Evolutionary conservation across 2,113 vertebrate species (phyloP).

Genomic region (Microcebus griseorufus): DNA sequence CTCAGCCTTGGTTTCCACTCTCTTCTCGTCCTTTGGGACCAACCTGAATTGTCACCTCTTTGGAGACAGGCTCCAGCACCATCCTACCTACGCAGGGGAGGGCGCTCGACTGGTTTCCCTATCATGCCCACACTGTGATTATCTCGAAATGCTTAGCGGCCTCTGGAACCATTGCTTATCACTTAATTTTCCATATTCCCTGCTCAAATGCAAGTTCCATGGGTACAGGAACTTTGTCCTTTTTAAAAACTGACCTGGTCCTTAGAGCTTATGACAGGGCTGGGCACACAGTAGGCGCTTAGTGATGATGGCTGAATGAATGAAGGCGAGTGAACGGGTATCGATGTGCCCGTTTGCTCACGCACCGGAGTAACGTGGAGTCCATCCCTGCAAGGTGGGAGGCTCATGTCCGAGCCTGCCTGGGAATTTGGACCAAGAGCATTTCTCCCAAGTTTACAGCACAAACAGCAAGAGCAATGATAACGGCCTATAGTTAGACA

Average conservation of each 20-base stretch:
- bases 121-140: accelerated
- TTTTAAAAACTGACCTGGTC: background rate
- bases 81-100: accelerated
- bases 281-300: accelerated
- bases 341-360: accelerated
- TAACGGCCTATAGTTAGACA: background rate
- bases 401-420: accelerated
- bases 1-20: background rate
- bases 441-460: background rate
- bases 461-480: accelerated
- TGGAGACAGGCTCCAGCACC: background rate
- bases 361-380: accelerated
- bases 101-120: accelerated
- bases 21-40: accelerated
- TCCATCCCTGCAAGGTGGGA: accelerated
- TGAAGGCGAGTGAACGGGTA: background rate
- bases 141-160: accelerated
- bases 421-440: background rate
- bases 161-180: accelerated
- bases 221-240: background rate
- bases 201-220: accelerated
- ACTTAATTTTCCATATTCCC: background rate
- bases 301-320: accelerated
- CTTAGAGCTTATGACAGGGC: accelerated
- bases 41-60: background rate